Base-by-base conservation (phyloP, 1,140 invertebrate species). In the Lanistes nyassanus region DNA sequence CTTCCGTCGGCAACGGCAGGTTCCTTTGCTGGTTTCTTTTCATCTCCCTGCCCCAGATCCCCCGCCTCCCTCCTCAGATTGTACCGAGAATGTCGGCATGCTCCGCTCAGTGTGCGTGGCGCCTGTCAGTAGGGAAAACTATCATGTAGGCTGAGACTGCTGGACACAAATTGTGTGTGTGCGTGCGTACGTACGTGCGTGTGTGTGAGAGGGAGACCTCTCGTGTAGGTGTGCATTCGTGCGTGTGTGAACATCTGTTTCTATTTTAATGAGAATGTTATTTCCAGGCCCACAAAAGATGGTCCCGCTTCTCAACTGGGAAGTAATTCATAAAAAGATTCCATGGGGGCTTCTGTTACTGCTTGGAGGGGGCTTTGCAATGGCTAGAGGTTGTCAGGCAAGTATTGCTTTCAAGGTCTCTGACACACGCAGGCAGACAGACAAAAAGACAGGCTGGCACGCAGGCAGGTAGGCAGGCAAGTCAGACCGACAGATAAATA, bases 61-160 rank as follows among this genome's bases (percentile, higher is more conserved):
- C 42, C 42, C 56, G 56, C n/a, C 21, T 26, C 56, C 31, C 21
- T 29, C 56, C 56, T 23, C 31, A 21, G 5, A 4, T 60, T 9
- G 2, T 9, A n/a, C 9, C 23, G 23, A n/a, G 31, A 23, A 21
- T 29, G 21, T 60, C 23, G n/a, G 56, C 31, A 29, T 60, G 56
- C 6, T 7, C 31, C 5, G n/a, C 23, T 60, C 7, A 26, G 21
- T 60, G 56, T 60, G 56, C 31, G 56, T 60, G n/a, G 56, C 31
- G 56, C 31, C n/a, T 60, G 56, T 60, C n/a, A 26, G 56, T 60
- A 64, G 53, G n/a, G 31, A 72, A 64, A 60, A 39, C 6, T 65
- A 19, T 19, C 21, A 36, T 34, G 29, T 36, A 36, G 13, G 37
- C 62, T 9, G 19, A 34, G 26, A 34, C 62, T 29, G 29, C 7